These are phyloP conservation scores for Acropora yongei DNA, from an alignment of 64 coral and sea anemone species.

Conservation along the genomic window DNA sequence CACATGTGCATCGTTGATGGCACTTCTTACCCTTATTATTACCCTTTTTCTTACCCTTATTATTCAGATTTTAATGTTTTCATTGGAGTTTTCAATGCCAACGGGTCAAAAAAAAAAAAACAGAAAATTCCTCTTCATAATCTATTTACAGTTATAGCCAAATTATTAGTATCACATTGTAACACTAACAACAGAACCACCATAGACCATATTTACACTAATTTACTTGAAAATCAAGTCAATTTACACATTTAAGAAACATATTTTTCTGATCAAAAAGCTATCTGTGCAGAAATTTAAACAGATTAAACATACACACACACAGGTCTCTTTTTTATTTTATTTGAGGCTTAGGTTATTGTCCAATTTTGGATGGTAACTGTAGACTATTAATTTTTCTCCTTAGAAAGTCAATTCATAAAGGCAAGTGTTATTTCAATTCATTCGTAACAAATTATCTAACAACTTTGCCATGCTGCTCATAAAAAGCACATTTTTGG, in stretches of 20 bases:
- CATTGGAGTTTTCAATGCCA: slow-evolving; percentile 48
- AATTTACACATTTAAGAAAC: slow-evolving; percentile 39
- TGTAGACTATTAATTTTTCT: slow-evolving; percentile 37
- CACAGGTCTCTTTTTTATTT: slow-evolving; percentile 24
- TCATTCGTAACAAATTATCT: no score
- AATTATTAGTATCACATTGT: slow-evolving; percentile 3
- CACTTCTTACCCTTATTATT: neutral
- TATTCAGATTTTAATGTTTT: slow-evolving; percentile 4
- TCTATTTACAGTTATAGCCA: slow-evolving; percentile 47
- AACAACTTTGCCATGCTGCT: neutral
- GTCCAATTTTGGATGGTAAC: slow-evolving; percentile 43
- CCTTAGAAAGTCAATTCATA: neutral
- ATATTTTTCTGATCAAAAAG: slow-evolving; percentile 56
- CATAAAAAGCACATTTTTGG: no score
- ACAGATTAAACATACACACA: slow-evolving; percentile 6
- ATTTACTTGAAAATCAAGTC: slow-evolving; percentile 46
- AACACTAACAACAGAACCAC: slow-evolving; percentile 6
- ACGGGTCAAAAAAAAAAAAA: slow-evolving; percentile 15
- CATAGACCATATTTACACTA: slow-evolving; percentile 65
- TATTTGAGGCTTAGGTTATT: slow-evolving; percentile 50
- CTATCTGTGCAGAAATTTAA: slow-evolving; percentile 59
- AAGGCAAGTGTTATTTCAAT: no score
- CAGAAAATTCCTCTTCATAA: slow-evolving; percentile 38
- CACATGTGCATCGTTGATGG: neutral
- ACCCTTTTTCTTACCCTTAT: neutral